A percentile compares a stretch with the other conserved stretches of the same genome.
These are phyloP conservation scores for Pseudolycoriella hygida DNA, from an alignment of 2,888 invertebrate species.

Conservation along the genomic window DNA sequence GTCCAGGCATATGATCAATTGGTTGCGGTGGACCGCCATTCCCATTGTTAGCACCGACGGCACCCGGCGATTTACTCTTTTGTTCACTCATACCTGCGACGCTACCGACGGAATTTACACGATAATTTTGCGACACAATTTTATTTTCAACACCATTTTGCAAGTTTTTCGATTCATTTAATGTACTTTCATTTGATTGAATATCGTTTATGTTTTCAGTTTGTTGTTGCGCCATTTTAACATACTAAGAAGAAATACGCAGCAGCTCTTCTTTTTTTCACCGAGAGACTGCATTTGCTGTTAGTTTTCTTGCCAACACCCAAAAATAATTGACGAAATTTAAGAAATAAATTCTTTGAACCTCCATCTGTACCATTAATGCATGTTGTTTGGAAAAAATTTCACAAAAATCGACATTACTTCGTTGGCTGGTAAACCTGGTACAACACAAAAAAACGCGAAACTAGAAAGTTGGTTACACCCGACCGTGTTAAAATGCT, in stretches of 20 bases:
- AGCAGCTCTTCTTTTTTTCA: background rate
- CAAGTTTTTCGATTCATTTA: constrained; percentile 14
- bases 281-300: background rate
- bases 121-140: constrained; percentile 14
- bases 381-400: no score
- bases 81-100: background rate
- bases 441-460: no score
- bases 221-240: constrained; percentile 17
- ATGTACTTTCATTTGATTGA: constrained; percentile 4
- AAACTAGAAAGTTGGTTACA: no score
- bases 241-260: constrained; percentile 1
- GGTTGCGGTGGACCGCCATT: constrained; percentile 6
- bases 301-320: background rate
- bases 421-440: no score
- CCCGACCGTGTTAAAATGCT: no score
- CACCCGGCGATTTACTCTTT: constrained; percentile 2
- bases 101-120: background rate
- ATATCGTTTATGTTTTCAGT: constrained; percentile 16
- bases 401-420: no score
- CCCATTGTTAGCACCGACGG: constrained; percentile 5
- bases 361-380: no score
- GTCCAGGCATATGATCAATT: background rate
- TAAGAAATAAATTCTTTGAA: no score
- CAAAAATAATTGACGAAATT: background rate
- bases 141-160: constrained; percentile 19